Percentiles rank a stretch among this genome's conserved stretches.
Evolutionary conservation across 2,113 vertebrate species (phyloP).

Genomic region (Megaptera novaeangliae): DNA sequence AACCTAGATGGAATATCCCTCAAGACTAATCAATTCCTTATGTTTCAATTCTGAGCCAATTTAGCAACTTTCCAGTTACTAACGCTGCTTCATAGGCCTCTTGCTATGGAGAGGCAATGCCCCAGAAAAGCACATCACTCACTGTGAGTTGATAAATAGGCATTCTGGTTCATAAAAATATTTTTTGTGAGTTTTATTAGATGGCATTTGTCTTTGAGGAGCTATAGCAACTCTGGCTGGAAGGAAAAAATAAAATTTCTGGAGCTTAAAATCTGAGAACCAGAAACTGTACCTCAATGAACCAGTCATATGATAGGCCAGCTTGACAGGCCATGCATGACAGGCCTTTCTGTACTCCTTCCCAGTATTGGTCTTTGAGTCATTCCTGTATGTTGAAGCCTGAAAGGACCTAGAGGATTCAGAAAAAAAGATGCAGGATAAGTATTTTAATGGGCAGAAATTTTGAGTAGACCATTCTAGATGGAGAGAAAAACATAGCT

Average conservation of each 20-base stretch:
- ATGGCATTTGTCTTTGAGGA: background rate
- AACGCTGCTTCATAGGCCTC: background rate
- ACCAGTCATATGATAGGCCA: background rate
- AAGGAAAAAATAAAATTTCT: background rate
- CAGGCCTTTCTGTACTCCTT: accelerated
- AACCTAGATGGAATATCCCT: constrained; percentile 45
- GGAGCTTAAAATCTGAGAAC: constrained; percentile 12
- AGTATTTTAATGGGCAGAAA: background rate
- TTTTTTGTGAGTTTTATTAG: background rate
- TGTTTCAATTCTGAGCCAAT: background rate
- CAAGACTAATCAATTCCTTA: constrained; percentile 2
- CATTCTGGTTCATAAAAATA: background rate
- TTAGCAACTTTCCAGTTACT: background rate
- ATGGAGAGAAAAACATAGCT: background rate
- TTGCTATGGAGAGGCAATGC: background rate
- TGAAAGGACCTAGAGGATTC: background rate
- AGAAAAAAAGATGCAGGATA: background rate
- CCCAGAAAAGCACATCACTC: background rate
- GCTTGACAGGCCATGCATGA: background rate
- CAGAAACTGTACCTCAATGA: background rate
- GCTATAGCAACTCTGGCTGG: background rate
- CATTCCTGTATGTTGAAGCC: background rate
- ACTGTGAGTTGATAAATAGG: background rate
- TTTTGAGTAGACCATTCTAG: background rate
- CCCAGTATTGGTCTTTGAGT: background rate